Base-by-base conservation (phyloP, 1,140 invertebrate species). In the Calliphora vicina region DNA sequence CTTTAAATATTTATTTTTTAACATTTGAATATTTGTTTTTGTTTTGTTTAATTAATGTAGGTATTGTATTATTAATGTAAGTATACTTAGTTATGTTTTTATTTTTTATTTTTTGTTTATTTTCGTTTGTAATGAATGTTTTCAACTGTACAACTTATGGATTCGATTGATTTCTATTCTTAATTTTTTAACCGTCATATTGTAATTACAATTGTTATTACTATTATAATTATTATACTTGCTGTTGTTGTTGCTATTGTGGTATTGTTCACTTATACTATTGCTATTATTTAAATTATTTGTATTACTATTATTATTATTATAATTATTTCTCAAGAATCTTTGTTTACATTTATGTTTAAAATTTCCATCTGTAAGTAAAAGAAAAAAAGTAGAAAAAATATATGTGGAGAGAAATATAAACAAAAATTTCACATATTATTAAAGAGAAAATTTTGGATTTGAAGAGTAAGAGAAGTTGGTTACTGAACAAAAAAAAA, bases 351-450 rank as follows among this genome's bases (percentile, higher is more conserved):
- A 82, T 83, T 87, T 87, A 84, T 87, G 85, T 84, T 86, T 87
- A 85, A 86, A 85, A 84, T 85, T 85, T 86, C 85, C 86, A 87
- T 86, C 86, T 87, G 86, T 50, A 87, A 87, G 42, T 85, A 84
- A 85, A 83, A 85, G 84, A 45, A 85, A 81, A 83, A 81, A 85
- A 73, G 84, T 84, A 84, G 85, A 29, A 84, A 85, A 84, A 82
- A 84, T 83, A 84, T 81, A 73, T 85, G 85, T 82, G 82, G 45
- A 74, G 29, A 35, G 76, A 67, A 74, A 12, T 67, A 83, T 23
- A 61, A 61, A 45, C 8, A 81, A 23, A 26, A 81, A 67, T 23
- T 0, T 23, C 8, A 10, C 4, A 50, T 13, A 50, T 17, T 50
- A 50, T n/a, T 50, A 12, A 13, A 50, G 17, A 50, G 45, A 50